Percentiles rank a stretch among this genome's conserved stretches.
These are phyloP conservation scores for Zaprionus capensis DNA, from an alignment of 1,140 invertebrate genomes.

Conservation along the genomic window DNA sequence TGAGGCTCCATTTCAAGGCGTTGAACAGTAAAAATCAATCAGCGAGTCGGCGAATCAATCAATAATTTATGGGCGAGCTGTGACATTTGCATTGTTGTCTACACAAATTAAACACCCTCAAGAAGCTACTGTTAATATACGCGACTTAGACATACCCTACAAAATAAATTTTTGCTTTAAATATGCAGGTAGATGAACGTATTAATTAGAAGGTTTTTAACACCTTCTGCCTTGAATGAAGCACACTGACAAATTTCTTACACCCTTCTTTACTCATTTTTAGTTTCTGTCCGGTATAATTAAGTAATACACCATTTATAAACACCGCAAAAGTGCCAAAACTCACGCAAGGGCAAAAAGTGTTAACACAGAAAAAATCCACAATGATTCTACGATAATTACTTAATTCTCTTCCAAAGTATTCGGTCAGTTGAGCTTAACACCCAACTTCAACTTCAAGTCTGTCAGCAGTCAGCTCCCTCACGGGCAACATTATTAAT, in stretches of 20 bases:
- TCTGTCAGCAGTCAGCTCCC: conserved; percentile 31
- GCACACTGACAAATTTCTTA: background rate
- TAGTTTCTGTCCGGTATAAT: background rate
- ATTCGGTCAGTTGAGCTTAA: background rate
- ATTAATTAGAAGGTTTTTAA: background rate
- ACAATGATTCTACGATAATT: conserved; percentile 17
- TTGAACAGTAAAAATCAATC: conserved; percentile 55
- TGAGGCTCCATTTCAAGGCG: conserved; percentile 47
- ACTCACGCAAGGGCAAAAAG: conserved; percentile 23
- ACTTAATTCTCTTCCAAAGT: conserved; percentile 8
- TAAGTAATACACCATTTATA: conserved; percentile 35
- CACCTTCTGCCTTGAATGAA: background rate
- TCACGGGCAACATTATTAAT: conserved; percentile 54
- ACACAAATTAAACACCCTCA: conserved; percentile 17
- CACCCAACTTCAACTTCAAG: background rate
- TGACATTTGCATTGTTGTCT: conserved; percentile 46
- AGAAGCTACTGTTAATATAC: background rate
- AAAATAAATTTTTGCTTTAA: background rate
- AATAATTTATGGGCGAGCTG: conserved; percentile 48
- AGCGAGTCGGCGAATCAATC: conserved; percentile 66
- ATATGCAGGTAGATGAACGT: background rate
- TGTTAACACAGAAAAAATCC: conserved; percentile 2
- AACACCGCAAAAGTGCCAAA: conserved; percentile 3
- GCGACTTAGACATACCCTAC: background rate
- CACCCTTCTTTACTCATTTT: background rate